Percentiles rank a stretch among this genome's conserved stretches.
These are phyloP conservation scores for Tapera naevia DNA, from an alignment of 2,797 vertebrate species.

Conservation along the genomic window DNA sequence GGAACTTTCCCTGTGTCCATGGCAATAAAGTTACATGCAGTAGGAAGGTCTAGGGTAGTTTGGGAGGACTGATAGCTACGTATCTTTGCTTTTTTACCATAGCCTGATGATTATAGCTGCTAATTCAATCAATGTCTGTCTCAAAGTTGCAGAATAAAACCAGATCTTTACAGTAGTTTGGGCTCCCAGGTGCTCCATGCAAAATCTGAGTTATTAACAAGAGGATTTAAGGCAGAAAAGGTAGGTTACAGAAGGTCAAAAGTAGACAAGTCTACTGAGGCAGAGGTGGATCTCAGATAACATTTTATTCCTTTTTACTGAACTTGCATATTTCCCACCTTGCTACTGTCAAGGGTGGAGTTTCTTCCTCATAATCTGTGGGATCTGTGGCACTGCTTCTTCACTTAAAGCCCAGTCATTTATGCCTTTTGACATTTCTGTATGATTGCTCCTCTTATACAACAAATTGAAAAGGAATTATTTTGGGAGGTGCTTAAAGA, in stretches of 20 bases:
- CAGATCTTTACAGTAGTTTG: neutral
- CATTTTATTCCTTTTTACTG: neutral
- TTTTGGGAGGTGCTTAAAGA: neutral
- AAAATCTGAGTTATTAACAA: neutral
- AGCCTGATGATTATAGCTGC: neutral
- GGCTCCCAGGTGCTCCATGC: neutral
- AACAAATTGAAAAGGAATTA: neutral
- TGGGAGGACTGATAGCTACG: neutral
- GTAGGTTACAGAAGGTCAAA: neutral
- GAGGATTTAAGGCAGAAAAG: neutral
- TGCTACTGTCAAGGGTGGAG: neutral
- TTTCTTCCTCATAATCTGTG: neutral
- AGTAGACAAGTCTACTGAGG: neutral
- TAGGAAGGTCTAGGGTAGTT: neutral
- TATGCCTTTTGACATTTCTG: neutral
- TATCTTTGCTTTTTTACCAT: fast-evolving
- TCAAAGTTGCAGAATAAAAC: neutral
- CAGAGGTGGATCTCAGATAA: neutral
- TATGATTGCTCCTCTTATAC: neutral
- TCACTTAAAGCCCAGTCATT: neutral
- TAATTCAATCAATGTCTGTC: neutral
- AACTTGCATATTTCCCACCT: neutral
- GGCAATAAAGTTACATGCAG: neutral
- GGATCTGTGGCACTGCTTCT: neutral
- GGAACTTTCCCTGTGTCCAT: neutral